A percentile compares a stretch with the other conserved stretches of the same genome.
phyloP scores from a whole-genome alignment of 2,797 vertebrate species.

The Aldrovandia affinis region DNA sequence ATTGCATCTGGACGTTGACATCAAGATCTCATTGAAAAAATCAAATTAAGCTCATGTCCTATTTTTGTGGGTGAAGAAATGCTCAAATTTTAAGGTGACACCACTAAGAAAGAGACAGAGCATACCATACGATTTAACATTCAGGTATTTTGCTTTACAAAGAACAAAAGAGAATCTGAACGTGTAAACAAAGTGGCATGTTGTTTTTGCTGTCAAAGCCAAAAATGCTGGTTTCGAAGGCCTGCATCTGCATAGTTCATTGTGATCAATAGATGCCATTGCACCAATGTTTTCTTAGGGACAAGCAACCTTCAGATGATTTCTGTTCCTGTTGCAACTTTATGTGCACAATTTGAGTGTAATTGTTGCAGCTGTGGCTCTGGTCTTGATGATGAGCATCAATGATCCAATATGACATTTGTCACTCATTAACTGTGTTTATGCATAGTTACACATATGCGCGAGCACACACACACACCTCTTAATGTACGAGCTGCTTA shows the following conservation, averaged over 20 bases:
- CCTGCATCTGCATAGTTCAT: neutral
- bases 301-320: neutral
- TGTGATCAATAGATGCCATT: neutral
- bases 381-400: neutral
- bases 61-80: neutral
- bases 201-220: neutral
- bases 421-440: neutral
- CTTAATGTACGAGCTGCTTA: too few species aligned
- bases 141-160: neutral
- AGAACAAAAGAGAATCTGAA: neutral
- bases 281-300: neutral
- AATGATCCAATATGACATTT: neutral
- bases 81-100: neutral
- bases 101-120: neutral
- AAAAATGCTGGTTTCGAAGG: neutral
- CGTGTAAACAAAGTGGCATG: neutral
- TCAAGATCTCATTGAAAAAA: neutral
- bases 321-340: neutral
- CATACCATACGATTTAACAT: neutral
- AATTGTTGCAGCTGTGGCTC: conserved; percentile 29
- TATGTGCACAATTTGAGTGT: conserved; percentile 19
- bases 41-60: neutral
- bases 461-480: too few species aligned
- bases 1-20: neutral
- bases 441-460: neutral